These are phyloP conservation scores for Okamejei kenojei DNA, from an alignment of 2,797 vertebrate genomes.

Conservation along the genomic window DNA sequence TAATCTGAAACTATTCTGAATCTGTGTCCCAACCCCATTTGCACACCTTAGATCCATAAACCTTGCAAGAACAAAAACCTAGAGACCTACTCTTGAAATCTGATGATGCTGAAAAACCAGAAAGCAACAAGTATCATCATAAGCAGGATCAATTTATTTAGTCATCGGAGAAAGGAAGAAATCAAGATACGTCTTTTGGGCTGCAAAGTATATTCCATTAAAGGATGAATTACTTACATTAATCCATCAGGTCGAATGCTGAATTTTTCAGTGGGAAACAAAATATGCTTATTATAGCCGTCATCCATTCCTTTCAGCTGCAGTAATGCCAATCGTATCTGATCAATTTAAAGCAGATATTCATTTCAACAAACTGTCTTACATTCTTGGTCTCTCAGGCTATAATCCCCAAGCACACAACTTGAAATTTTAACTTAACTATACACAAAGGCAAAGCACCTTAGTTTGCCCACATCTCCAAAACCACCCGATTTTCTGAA, in stretches of 20 bases:
- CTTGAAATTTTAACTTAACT: background rate
- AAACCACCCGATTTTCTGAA: background rate
- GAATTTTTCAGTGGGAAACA: slow-evolving; percentile 63
- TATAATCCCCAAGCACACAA: background rate
- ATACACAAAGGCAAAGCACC: background rate
- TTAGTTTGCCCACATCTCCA: background rate
- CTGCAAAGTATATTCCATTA: background rate
- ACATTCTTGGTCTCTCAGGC: background rate
- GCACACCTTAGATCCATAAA: background rate
- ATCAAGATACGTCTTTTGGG: background rate
- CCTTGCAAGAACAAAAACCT: background rate
- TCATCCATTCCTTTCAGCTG: slow-evolving; percentile 91
- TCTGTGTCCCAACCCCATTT: background rate
- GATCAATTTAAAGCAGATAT: slow-evolving; percentile 26
- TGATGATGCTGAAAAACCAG: background rate
- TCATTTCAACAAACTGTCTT: background rate
- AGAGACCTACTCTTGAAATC: background rate
- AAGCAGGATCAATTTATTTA: background rate
- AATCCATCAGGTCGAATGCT: slow-evolving; percentile 79
- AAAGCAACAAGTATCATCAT: background rate
- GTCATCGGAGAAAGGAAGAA: background rate
- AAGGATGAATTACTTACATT: slow-evolving; percentile 62
- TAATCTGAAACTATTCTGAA: too few relatives aligned
- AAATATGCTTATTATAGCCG: slow-evolving; percentile 64
- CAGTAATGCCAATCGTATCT: slow-evolving; percentile 78